These are phyloP conservation scores for Knipowitschia caucasica DNA, from an alignment of 2,797 vertebrate genomes.

Conservation along the genomic window DNA sequence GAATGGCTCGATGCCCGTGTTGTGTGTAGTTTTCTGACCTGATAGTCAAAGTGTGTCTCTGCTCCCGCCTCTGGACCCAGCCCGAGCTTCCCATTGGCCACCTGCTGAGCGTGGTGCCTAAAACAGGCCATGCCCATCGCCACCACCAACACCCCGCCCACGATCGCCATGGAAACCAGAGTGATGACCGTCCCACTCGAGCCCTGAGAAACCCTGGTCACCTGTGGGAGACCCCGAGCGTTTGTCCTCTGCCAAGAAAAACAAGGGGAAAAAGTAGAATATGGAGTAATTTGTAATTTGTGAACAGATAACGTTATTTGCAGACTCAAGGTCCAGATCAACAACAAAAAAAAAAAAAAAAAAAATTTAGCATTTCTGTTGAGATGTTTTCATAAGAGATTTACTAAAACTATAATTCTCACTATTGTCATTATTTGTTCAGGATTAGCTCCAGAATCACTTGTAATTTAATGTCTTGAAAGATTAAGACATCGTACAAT, in stretches of 20 bases:
- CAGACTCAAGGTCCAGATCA: background rate
- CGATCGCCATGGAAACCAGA: conserved; percentile 87
- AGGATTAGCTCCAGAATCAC: too few species aligned
- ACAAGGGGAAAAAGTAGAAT: too few species aligned
- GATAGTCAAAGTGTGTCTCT: conserved; percentile 93
- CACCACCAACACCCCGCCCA: conserved; percentile 84
- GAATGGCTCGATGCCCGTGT: too few species aligned
- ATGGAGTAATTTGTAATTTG: background rate
- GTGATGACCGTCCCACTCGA: conserved; percentile 87
- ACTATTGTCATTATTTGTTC: too few species aligned
- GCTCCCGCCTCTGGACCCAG: conserved; percentile 89
- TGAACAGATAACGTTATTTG: background rate
- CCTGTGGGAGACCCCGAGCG: conserved; percentile 73
- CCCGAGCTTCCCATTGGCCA: conserved; percentile 87
- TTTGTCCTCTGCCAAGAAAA: conserved; percentile 79
- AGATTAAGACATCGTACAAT: too few species aligned
- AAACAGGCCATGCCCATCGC: conserved; percentile 81
- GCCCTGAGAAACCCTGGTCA: conserved; percentile 73
- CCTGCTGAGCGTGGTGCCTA: conserved; percentile 83
- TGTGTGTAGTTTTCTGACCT: conserved; percentile 72
- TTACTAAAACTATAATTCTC: too few species aligned
- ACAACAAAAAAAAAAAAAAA: too few species aligned
- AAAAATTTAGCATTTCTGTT: too few species aligned
- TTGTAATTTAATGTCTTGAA: too few species aligned
- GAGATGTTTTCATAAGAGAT: too few species aligned